A percentile compares a stretch with the other conserved stretches of the same genome.
phyloP scores from a whole-genome alignment of 37 sponge, comb jelly and placozoan species.

The Chondrilla cf. caribensis region DNA sequence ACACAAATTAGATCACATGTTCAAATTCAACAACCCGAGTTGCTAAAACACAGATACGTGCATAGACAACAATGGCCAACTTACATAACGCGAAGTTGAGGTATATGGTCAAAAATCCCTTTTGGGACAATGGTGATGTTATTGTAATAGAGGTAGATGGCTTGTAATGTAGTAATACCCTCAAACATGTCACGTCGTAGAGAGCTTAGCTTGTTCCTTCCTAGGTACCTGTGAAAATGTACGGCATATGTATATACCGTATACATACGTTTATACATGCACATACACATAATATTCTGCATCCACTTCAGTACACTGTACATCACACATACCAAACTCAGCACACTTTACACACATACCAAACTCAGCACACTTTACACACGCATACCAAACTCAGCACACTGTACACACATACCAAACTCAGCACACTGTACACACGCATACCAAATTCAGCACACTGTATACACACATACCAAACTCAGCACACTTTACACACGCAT shows the following conservation, averaged over 20 bases:
- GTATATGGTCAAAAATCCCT: neutral
- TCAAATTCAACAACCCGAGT: too few species aligned
- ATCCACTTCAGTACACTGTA: neutral
- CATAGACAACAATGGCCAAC: too few species aligned
- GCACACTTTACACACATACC: too few species aligned
- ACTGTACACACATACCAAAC: too few species aligned
- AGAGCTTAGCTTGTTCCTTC: neutral
- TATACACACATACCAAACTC: too few species aligned
- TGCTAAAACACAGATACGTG: too few species aligned
- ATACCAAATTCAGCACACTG: too few species aligned
- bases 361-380: too few species aligned
- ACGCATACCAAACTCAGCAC: too few species aligned
- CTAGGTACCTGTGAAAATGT: neutral
- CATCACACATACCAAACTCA: neutral
- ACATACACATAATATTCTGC: conserved; percentile 28
- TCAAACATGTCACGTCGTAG: conserved; percentile 8
- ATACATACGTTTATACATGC: conserved; percentile 20
- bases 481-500: too few species aligned
- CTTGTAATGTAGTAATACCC: neutral
- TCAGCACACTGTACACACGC: too few species aligned
- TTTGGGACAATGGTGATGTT: neutral
- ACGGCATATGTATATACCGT: neutral
- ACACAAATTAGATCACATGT: too few species aligned
- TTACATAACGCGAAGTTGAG: neutral
- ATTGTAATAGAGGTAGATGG: neutral